These are phyloP conservation scores for Polymixis lichenea DNA, from an alignment of 2,888 invertebrate genomes.

Conservation along the genomic window DNA sequence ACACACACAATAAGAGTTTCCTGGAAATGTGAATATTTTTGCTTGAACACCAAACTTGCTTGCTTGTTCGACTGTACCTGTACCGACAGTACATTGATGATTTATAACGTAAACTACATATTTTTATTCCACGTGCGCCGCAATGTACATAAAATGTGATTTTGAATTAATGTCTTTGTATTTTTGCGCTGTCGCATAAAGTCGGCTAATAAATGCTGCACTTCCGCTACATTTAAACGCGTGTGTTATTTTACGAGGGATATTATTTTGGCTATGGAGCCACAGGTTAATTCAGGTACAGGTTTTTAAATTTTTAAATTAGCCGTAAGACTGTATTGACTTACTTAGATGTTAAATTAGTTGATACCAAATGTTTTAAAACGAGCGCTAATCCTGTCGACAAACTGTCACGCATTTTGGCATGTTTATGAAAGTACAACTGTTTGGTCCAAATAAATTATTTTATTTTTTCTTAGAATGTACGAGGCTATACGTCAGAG, in stretches of 20 bases:
- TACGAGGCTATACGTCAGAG: too few species aligned
- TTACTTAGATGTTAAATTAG: too few species aligned
- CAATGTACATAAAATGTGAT: slow-evolving; percentile 28
- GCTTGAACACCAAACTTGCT: too few species aligned
- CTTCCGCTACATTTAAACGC: neutral
- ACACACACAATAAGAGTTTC: neutral
- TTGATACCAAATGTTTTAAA: too few species aligned
- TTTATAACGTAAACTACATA: slow-evolving; percentile 18
- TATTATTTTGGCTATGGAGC: neutral
- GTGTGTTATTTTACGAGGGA: slow-evolving; percentile 25
- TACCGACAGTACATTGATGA: slow-evolving; percentile 28
- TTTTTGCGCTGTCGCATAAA: slow-evolving; percentile 8
- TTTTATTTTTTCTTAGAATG: too few species aligned
- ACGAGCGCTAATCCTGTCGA: too few species aligned
- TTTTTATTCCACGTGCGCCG: slow-evolving; percentile 5
- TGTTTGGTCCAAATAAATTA: too few species aligned
- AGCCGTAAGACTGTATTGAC: too few species aligned
- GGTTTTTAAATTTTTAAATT: too few species aligned
- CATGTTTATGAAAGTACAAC: too few species aligned
- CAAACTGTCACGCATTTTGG: neutral
- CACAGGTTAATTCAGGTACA: too few species aligned
- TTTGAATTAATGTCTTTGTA: slow-evolving; percentile 23
- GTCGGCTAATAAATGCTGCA: neutral
- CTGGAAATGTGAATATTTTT: too few species aligned
- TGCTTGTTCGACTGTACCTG: neutral